These are phyloP conservation scores for Epirrhoe tristata DNA, from an alignment of 2,888 invertebrate genomes.

Conservation along the genomic window DNA sequence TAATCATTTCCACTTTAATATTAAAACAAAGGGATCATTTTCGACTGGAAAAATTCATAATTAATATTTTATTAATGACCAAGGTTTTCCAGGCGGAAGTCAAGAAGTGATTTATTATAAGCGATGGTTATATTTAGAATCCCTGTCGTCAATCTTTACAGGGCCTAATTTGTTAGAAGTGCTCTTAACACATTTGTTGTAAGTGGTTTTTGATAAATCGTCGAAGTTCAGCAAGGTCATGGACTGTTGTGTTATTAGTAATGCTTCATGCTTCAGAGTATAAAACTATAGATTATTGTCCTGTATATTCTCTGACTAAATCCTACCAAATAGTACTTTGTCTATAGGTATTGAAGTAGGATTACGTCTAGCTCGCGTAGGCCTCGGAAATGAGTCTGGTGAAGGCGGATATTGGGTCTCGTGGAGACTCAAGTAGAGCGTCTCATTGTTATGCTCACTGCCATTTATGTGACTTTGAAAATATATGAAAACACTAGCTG, in stretches of 20 bases:
- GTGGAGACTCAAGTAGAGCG: constrained; percentile 9
- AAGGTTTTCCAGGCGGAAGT: background rate
- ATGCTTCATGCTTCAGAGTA: background rate
- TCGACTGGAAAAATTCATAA: constrained; percentile 5
- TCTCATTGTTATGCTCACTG: background rate
- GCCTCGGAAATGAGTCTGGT: constrained; percentile 28
- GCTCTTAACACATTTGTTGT: background rate
- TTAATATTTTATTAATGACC: constrained; percentile 3
- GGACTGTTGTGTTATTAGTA: background rate
- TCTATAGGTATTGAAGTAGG: background rate
- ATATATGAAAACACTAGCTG: background rate
- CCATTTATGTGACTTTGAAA: background rate
- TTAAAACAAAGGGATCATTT: constrained; percentile 19
- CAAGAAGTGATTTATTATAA: background rate
- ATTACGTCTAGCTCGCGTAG: constrained; percentile 15
- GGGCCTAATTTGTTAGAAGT: background rate
- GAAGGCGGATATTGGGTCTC: constrained; percentile 26
- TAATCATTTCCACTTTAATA: constrained; percentile 18
- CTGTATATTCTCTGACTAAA: background rate
- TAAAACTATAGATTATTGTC: background rate
- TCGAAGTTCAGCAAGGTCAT: background rate
- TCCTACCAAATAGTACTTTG: background rate
- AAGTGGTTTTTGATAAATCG: background rate
- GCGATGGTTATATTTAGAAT: background rate
- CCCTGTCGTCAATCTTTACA: background rate